These are phyloP conservation scores for Tolmerus cingulatus DNA, from an alignment of 2,888 invertebrate genomes.

Conservation along the genomic window DNA sequence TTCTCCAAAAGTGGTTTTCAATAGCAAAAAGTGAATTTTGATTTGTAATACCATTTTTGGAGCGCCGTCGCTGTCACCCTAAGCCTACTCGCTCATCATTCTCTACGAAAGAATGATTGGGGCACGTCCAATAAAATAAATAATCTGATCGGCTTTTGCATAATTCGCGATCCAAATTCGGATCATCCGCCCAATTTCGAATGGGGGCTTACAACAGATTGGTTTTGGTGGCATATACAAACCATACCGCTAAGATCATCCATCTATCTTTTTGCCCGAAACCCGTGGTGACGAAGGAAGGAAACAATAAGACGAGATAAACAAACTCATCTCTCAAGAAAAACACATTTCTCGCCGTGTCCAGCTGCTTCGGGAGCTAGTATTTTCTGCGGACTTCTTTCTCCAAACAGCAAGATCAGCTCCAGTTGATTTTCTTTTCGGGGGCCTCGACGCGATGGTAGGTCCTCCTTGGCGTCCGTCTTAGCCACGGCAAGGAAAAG, in stretches of 20 bases:
- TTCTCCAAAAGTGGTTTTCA: neutral
- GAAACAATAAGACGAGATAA: neutral
- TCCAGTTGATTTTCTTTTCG: neutral
- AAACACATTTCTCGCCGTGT: neutral
- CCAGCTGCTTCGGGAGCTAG: neutral
- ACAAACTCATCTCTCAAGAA: neutral
- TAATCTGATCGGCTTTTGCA: neutral
- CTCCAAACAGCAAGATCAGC: neutral
- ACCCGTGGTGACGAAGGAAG: neutral
- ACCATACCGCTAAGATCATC: slow-evolving; percentile 1
- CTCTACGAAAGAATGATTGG: neutral
- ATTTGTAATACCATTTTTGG: neutral
- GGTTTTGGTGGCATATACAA: neutral
- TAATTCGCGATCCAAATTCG: neutral
- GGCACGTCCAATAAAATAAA: neutral
- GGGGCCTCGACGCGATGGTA: neutral
- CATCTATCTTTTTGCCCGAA: neutral
- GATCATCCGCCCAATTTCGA: neutral
- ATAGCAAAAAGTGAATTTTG: neutral
- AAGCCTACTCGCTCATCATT: neutral
- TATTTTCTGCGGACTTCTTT: neutral
- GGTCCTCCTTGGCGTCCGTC: neutral
- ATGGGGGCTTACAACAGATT: neutral
- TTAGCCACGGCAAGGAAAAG: slow-evolving; percentile 8
- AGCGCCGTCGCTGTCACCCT: neutral